Percentiles rank a stretch among this genome's conserved stretches.
Conservation (phyloP, 1,140 invertebrate genomes). For the Heliconius melpomene region DNA sequence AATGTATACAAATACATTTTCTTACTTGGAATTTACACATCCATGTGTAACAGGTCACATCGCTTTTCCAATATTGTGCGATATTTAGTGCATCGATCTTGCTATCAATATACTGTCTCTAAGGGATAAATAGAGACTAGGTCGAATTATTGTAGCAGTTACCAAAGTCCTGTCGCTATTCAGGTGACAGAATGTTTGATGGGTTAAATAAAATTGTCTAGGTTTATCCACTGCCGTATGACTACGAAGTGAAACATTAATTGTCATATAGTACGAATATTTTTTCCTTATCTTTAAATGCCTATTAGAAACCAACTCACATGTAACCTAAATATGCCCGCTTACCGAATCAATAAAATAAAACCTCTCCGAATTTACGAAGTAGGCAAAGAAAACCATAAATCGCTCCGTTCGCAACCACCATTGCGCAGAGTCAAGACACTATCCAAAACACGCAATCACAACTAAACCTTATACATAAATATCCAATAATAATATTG, state of each 20-base stretch:
- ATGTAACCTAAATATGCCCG: too few species aligned
- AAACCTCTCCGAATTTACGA: too few species aligned
- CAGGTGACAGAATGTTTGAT: neutral
- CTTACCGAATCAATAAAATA: too few species aligned
- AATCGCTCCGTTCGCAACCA: neutral
- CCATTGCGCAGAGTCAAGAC: neutral
- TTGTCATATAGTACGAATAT: too few species aligned
- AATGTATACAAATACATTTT: neutral
- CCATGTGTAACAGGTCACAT: neutral
- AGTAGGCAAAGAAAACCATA: neutral
- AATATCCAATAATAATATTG: conserved; percentile 2
- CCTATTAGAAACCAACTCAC: too few species aligned
- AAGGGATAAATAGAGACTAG: neutral
- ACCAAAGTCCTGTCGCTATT: neutral
- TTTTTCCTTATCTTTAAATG: too few species aligned
- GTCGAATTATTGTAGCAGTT: neutral
- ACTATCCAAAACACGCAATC: neutral
- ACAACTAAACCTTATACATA: neutral
- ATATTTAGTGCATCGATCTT: neutral
- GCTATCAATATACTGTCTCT: neutral
- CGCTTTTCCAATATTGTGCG: neutral
- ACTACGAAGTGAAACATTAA: neutral
- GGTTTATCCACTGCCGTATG: neutral
- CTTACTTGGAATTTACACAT: neutral
- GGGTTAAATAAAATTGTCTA: neutral